A percentile compares a stretch with the other conserved stretches of the same genome.
phyloP scores from a whole-genome alignment of 2,797 vertebrate species.

The Podarcis lilfordi region DNA sequence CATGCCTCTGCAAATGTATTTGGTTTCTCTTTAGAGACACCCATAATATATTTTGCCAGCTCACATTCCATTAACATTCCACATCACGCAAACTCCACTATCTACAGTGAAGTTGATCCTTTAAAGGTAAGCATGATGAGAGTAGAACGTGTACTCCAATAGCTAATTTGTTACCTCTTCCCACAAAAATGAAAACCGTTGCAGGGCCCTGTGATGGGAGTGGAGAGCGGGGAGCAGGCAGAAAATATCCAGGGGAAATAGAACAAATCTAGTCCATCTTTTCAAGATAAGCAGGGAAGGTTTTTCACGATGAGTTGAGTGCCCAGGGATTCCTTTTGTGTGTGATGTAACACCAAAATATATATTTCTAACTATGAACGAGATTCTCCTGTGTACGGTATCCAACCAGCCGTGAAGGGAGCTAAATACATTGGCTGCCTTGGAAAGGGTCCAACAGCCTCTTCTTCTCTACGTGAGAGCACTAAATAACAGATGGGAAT shows the following conservation, averaged over 20 bases:
- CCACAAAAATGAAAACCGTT: constrained; percentile 38
- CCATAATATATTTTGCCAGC: constrained; percentile 29
- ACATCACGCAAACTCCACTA: constrained; percentile 26
- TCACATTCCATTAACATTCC: constrained; percentile 41
- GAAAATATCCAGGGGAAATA: neutral
- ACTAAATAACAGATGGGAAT: constrained; percentile 79
- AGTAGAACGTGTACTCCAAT: constrained; percentile 6
- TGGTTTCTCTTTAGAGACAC: neutral
- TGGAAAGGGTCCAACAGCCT: constrained; percentile 76
- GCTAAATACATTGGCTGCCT: constrained; percentile 71
- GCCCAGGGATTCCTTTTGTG: constrained; percentile 57
- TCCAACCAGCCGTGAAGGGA: constrained; percentile 76
- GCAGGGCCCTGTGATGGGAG: neutral
- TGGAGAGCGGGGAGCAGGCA: neutral
- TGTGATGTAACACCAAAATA: constrained; percentile 63
- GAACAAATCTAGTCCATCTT: constrained; percentile 56
- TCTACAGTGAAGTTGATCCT: neutral
- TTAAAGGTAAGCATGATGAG: constrained; percentile 28
- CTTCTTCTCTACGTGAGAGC: constrained; percentile 66
- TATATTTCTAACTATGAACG: constrained; percentile 71
- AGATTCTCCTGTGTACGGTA: constrained; percentile 72
- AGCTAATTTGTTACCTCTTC: constrained; percentile 31
- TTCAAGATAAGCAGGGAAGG: constrained; percentile 30
- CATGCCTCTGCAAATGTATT: neutral
- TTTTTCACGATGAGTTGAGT: constrained; percentile 55